These are phyloP conservation scores for Coptodon bakossiorum DNA, from an alignment of 2,113 vertebrate genomes.

Conservation along the genomic window DNA sequence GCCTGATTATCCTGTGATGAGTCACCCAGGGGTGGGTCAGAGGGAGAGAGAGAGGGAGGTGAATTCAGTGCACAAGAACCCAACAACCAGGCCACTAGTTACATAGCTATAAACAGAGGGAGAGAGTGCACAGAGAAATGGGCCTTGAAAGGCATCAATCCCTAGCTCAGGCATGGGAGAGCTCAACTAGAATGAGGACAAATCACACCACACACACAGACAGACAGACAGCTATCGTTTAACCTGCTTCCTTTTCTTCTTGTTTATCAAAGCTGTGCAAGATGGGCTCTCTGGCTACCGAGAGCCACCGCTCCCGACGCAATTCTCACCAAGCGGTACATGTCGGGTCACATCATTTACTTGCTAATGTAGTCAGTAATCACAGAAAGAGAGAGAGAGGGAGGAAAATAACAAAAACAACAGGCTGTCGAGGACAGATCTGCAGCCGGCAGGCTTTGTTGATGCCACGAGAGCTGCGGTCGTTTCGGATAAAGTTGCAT, in stretches of 20 bases:
- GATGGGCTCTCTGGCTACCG: not conserved
- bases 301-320: not conserved
- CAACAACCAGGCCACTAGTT: slow-evolving; percentile 68
- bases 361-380: slow-evolving; percentile 45
- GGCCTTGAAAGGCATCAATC: slow-evolving; percentile 19
- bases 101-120: slow-evolving; percentile 33
- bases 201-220: not conserved
- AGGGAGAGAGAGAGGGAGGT: slow-evolving; percentile 34
- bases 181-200: not conserved
- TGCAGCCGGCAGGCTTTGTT: slow-evolving; percentile 53
- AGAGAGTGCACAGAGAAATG: slow-evolving; percentile 2
- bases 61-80: slow-evolving; percentile 68
- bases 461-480: slow-evolving; percentile 1
- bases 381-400: not conserved
- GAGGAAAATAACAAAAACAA: slow-evolving; percentile 51
- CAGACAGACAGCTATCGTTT: not conserved
- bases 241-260: not conserved
- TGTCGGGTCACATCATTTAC: slow-evolving; percentile 43
- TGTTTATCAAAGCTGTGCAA: not conserved
- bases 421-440: slow-evolving; percentile 40
- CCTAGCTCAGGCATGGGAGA: not conserved
- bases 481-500: slow-evolving; percentile 37
- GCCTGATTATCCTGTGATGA: slow-evolving; percentile 65
- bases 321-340: slow-evolving; percentile 30
- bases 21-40: slow-evolving; percentile 34